phyloP scores from a whole-genome alignment of 2,888 invertebrate species.

The Amphipoea lucens region DNA sequence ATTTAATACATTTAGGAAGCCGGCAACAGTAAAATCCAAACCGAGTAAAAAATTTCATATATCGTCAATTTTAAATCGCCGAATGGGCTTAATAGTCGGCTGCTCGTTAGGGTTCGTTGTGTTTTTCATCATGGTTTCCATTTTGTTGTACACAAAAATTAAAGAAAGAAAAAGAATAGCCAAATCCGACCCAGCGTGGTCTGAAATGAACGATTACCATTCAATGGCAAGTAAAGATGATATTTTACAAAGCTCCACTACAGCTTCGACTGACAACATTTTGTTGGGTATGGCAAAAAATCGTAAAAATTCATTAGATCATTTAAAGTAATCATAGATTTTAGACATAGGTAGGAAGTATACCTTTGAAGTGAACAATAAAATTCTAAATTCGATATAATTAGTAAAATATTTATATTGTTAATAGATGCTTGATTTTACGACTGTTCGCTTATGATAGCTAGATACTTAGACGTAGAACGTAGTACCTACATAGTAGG shows the following conservation, averaged over 20 bases:
- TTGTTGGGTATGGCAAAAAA: constrained; percentile 86
- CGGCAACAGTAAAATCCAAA: constrained; percentile 75
- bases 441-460: constrained; percentile 76
- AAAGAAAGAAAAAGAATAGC: constrained; percentile 88
- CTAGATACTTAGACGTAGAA: constrained; percentile 68
- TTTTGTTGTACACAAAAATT: constrained; percentile 86
- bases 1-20: constrained; percentile 84
- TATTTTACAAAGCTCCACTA: constrained; percentile 84
- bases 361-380: constrained; percentile 72
- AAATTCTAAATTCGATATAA: constrained; percentile 68
- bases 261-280: constrained; percentile 88
- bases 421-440: constrained; percentile 77
- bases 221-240: constrained; percentile 88
- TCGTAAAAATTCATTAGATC: constrained; percentile 80
- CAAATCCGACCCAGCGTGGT: constrained; percentile 86
- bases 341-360: constrained; percentile 66
- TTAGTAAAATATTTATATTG: constrained; percentile 65
- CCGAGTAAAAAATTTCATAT: constrained; percentile 79
- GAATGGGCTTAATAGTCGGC: constrained; percentile 87
- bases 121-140: constrained; percentile 87
- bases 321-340: constrained; percentile 68
- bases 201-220: constrained; percentile 88
- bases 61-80: constrained; percentile 81
- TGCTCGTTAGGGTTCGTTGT: constrained; percentile 86
- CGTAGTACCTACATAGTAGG: constrained; percentile 70